Evolutionary conservation across 1,140 invertebrate genomes (phyloP).

Genomic region (Drosophila nigromelanica): DNA sequence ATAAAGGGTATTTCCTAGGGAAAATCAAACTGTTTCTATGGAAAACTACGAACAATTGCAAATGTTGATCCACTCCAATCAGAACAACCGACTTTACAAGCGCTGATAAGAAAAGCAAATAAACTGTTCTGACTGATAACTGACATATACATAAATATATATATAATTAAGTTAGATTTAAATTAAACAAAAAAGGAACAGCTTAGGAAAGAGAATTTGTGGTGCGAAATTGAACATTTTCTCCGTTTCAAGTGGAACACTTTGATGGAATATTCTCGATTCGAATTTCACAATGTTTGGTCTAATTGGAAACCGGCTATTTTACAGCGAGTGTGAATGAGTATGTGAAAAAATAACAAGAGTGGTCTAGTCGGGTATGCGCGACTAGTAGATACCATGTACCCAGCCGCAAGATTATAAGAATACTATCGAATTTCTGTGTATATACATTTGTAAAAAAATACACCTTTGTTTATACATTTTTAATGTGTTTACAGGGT

Average conservation of each 20-base stretch:
- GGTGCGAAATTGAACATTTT: slow-evolving; percentile 4
- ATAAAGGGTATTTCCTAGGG: background rate
- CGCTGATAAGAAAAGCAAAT: slow-evolving; percentile 16
- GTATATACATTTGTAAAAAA: no score
- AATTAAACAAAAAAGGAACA: no score
- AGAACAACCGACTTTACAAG: background rate
- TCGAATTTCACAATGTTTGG: slow-evolving; percentile 57
- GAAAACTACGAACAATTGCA: background rate
- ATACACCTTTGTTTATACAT: no score
- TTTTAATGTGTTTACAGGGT: no score
- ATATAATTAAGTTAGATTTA: no score
- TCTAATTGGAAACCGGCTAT: slow-evolving; percentile 41
- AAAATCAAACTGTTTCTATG: no score
- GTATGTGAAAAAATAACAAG: slow-evolving; percentile 18
- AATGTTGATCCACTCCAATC: background rate
- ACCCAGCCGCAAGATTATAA: no score
- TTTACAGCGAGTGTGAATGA: slow-evolving; percentile 71
- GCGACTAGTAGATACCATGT: no score
- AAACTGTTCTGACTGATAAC: background rate
- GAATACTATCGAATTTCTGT: no score
- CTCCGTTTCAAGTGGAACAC: slow-evolving; percentile 8
- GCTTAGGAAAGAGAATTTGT: background rate
- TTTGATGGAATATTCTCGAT: slow-evolving; percentile 41
- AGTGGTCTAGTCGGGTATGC: no score
- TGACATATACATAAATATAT: no score